A percentile compares a stretch with the other conserved stretches of the same genome.
phyloP scores from a whole-genome alignment of 2,888 invertebrate species.

The Latheticus oryzae region DNA sequence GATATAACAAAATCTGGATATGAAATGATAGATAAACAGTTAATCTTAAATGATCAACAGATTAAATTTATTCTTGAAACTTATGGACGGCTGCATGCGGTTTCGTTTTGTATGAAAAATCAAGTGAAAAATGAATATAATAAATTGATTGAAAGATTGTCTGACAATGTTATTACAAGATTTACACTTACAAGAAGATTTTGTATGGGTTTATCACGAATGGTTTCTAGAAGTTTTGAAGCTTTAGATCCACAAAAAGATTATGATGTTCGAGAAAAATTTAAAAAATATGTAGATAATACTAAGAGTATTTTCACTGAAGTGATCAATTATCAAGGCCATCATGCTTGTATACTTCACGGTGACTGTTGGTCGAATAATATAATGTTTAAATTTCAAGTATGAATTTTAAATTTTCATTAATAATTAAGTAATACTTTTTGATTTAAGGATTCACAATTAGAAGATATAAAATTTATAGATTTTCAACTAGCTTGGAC shows the following conservation, averaged over 20 bases:
- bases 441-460: background rate
- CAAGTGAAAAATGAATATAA: slow-evolving; percentile 37
- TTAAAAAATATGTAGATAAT: slow-evolving; percentile 6
- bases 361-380: slow-evolving; percentile 10
- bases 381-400: slow-evolving; percentile 14
- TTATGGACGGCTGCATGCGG: slow-evolving; percentile 51
- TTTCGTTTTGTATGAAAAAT: slow-evolving; percentile 48
- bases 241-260: slow-evolving; percentile 14
- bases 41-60: slow-evolving; percentile 43
- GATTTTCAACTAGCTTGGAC: slow-evolving; percentile 52
- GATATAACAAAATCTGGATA: slow-evolving; percentile 11
- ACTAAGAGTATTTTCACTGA: slow-evolving; percentile 7
- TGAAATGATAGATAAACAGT: slow-evolving; percentile 28
- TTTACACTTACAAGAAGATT: too few species aligned
- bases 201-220: background rate
- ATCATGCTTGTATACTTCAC: slow-evolving; percentile 4
- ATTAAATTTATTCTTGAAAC: slow-evolving; percentile 44
- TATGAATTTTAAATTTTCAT: background rate
- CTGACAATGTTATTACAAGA: background rate
- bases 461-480: slow-evolving; percentile 46
- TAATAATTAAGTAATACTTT: background rate
- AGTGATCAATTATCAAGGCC: background rate
- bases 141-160: slow-evolving; percentile 1
- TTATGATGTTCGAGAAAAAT: slow-evolving; percentile 13
- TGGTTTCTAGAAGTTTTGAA: background rate